Conservation (phyloP, 2,113 vertebrate genomes). For the Neogobius melanostomus region DNA sequence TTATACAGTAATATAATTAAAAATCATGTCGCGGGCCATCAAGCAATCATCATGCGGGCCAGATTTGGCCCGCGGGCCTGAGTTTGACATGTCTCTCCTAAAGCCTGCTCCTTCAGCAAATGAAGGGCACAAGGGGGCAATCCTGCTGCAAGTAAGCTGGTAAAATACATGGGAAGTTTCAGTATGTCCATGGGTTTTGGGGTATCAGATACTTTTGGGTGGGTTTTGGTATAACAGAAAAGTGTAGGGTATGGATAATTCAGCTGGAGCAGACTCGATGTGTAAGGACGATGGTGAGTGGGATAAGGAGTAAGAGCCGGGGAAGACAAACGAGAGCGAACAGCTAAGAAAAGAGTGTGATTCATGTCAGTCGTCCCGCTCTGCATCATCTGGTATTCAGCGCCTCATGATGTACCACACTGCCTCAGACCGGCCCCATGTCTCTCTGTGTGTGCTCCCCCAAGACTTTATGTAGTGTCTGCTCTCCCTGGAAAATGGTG, state of each 20-base stretch:
- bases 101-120: too few species aligned
- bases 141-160: too few species aligned
- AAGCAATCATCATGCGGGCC: too few species aligned
- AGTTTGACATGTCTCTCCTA: too few species aligned
- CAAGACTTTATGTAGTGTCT: constrained; percentile 52
- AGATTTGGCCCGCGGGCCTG: too few species aligned
- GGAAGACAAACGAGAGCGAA: constrained; percentile 32
- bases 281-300: constrained; percentile 1
- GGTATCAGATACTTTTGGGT: neutral
- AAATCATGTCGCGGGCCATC: too few species aligned
- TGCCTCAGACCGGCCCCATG: constrained; percentile 35
- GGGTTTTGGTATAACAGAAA: neutral
- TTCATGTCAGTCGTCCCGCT: constrained; percentile 49
- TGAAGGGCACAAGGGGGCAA: too few species aligned
- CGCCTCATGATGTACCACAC: constrained; percentile 53
- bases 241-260: neutral
- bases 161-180: too few species aligned
- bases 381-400: constrained; percentile 58
- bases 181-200: too few species aligned
- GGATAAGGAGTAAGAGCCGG: neutral
- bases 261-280: neutral
- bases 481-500: constrained; percentile 58
- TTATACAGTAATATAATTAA: too few species aligned
- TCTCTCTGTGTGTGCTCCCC: constrained; percentile 28
- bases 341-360: constrained; percentile 39